Conservation (phyloP, 2,888 invertebrate genomes). For the Candidula unifasciata region DNA sequence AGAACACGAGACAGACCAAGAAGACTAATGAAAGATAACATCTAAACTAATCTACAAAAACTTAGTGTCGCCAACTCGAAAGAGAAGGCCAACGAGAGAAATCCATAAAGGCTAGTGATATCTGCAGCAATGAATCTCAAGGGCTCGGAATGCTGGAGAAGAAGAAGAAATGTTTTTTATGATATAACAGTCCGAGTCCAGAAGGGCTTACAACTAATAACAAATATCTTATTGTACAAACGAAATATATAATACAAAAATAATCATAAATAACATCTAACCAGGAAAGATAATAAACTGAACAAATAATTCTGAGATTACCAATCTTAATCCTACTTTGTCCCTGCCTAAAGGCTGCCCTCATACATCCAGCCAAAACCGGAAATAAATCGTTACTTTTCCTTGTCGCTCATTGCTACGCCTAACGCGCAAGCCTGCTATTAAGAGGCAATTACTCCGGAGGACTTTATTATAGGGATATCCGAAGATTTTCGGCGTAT, state of each 20-base stretch:
- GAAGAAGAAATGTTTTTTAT: no score
- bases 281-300: not conserved
- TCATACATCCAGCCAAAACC: not conserved
- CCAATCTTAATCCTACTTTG: not conserved
- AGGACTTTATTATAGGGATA: conserved; percentile 40
- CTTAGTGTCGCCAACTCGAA: no score
- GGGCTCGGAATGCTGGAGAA: no score
- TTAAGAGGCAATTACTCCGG: conserved; percentile 44
- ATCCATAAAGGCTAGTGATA: no score
- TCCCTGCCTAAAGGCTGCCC: not conserved
- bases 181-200: no score
- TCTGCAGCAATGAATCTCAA: no score
- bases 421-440: conserved; percentile 40
- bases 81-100: no score
- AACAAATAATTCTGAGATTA: not conserved
- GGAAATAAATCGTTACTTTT: conserved; percentile 40
- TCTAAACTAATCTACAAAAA: no score
- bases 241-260: not conserved
- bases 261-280: not conserved
- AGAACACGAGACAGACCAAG: no score
- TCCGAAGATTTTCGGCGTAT: conserved; percentile 30
- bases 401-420: conserved; percentile 34
- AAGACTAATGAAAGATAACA: no score
- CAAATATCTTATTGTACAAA: not conserved
- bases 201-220: no score